Percentiles rank a stretch among this genome's conserved stretches.
These are phyloP conservation scores for Sturnira hondurensis DNA, from an alignment of 2,113 vertebrate genomes.

Conservation along the genomic window DNA sequence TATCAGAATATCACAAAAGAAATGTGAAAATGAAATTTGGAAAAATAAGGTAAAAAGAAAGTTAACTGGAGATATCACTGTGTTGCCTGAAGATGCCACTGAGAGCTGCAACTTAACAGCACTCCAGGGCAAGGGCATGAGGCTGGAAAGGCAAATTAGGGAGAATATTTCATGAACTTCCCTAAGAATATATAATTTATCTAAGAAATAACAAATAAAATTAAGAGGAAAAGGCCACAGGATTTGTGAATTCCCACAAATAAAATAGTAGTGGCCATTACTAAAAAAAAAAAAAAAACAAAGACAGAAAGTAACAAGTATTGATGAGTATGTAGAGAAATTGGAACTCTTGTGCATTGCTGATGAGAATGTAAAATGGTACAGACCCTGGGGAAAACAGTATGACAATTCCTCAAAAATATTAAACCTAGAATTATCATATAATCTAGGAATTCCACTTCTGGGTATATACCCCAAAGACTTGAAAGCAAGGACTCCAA, in stretches of 20 bases:
- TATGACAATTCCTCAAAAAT: neutral
- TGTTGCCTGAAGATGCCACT: neutral
- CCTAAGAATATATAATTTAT: neutral
- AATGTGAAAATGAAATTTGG: neutral
- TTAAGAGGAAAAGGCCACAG: neutral
- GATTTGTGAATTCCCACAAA: neutral
- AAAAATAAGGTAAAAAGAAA: neutral
- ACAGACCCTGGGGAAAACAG: neutral
- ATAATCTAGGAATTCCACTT: neutral
- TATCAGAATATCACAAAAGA: neutral
- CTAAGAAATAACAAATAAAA: neutral
- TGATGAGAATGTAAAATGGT: neutral
- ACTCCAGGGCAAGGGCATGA: too few relatives aligned
- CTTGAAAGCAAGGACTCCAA: neutral
- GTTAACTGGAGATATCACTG: neutral
- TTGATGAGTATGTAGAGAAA: neutral
- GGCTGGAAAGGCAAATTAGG: neutral
- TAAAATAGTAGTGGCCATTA: neutral
- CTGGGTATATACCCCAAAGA: neutral
- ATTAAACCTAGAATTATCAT: neutral
- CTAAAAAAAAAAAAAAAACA: neutral
- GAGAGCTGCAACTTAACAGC: neutral
- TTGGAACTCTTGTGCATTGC: neutral
- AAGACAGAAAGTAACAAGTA: neutral
- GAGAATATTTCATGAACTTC: neutral